phyloP scores from a whole-genome alignment of 1,140 invertebrate genomes.

The Drosophila rufa region DNA sequence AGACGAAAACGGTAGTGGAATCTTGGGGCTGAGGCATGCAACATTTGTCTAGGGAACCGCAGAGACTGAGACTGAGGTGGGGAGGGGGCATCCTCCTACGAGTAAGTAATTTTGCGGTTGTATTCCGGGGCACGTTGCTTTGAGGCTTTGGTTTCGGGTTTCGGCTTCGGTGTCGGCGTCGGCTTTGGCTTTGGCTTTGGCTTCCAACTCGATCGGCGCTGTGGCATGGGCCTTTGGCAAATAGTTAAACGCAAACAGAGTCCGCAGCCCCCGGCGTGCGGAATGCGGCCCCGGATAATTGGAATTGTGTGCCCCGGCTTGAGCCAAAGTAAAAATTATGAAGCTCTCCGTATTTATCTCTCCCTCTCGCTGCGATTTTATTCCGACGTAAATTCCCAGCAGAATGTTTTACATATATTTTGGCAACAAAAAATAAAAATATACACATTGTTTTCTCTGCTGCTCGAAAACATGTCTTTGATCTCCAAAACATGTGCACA shows the following conservation, averaged over 20 bases:
- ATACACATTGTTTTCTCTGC: constrained; percentile 44
- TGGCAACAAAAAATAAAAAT: constrained; percentile 19
- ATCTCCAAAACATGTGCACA: constrained; percentile 67
- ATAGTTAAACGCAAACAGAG: constrained; percentile 63
- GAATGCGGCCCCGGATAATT: constrained; percentile 40
- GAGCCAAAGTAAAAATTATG: constrained; percentile 33
- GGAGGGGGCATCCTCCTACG: constrained; percentile 3
- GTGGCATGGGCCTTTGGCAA: constrained; percentile 44
- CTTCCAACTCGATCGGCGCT: constrained; percentile 42
- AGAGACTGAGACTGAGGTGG: constrained; percentile 21
- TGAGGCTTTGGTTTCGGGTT: constrained; percentile 49
- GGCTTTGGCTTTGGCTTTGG: not conserved
- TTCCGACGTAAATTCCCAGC: constrained; percentile 74
- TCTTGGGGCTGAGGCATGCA: constrained; percentile 8
- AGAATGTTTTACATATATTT: constrained; percentile 65
- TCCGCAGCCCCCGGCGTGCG: constrained; percentile 10
- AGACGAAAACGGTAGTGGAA: not conserved
- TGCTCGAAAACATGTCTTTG: constrained; percentile 76
- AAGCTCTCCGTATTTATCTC: constrained; percentile 2
- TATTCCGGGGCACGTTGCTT: constrained; percentile 77
- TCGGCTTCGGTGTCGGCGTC: not conserved
- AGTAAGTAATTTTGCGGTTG: constrained; percentile 78
- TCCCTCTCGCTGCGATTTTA: constrained; percentile 26
- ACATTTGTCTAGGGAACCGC: constrained; percentile 56
- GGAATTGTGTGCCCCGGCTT: constrained; percentile 50